phyloP scores from a whole-genome alignment of 2,797 vertebrate species.

The Megaceryle alcyon region DNA sequence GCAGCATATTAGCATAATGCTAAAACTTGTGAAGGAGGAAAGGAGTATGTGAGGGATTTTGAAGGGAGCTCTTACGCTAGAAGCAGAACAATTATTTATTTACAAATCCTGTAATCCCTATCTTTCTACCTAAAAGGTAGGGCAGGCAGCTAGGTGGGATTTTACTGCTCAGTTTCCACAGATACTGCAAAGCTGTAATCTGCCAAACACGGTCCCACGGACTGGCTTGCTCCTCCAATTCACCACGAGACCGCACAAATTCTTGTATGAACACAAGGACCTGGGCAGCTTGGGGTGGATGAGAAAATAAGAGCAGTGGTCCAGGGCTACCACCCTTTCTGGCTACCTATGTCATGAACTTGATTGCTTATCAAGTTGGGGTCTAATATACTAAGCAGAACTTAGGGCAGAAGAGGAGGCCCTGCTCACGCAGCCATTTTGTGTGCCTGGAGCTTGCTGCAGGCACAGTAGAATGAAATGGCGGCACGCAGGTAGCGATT shows the following conservation, averaged over 20 bases:
- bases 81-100: not conserved
- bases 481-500: rapidly evolving
- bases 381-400: not conserved
- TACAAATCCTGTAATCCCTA: not conserved
- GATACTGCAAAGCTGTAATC: not conserved
- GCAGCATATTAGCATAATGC: not conserved
- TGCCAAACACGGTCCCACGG: not conserved
- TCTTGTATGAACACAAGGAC: not conserved
- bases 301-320: not conserved
- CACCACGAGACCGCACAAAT: rapidly evolving
- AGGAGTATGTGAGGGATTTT: not conserved
- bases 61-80: not conserved
- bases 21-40: not conserved
- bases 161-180: not conserved
- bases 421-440: not conserved
- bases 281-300: not conserved
- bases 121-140: not conserved
- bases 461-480: rapidly evolving
- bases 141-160: not conserved
- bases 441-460: not conserved
- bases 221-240: not conserved
- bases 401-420: not conserved
- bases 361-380: rapidly evolving
- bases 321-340: not conserved
- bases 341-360: not conserved